Evolutionary conservation across 2,797 vertebrate species (phyloP).

Genomic region (Oceanodroma leucorhoa): DNA sequence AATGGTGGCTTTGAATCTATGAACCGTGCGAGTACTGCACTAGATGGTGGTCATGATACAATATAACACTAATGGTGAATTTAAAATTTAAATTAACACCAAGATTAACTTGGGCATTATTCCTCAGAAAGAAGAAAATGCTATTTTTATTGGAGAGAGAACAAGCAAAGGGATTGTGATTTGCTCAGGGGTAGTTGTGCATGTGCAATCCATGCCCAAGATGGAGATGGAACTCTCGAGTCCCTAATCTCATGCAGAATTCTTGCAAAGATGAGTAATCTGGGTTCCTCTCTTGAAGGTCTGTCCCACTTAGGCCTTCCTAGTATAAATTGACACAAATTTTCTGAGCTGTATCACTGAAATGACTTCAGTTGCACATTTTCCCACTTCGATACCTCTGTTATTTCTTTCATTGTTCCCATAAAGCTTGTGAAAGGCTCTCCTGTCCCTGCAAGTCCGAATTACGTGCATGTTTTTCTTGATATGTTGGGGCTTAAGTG

Average conservation of each 20-base stretch:
- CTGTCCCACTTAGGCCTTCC: neutral
- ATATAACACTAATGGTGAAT: neutral
- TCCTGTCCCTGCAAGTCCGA: neutral
- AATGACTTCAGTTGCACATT: neutral
- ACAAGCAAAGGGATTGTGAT: neutral
- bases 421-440: neutral
- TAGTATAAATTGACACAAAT: neutral
- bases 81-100: neutral
- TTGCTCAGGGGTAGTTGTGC: neutral
- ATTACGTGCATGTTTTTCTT: neutral
- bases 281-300: neutral
- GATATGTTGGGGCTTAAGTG: neutral
- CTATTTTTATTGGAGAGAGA: neutral
- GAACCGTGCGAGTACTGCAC: neutral
- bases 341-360: neutral
- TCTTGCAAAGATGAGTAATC: neutral
- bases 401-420: neutral
- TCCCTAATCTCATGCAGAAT: neutral
- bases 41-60: accelerated
- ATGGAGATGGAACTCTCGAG: accelerated
- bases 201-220: neutral
- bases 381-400: neutral
- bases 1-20: neutral
- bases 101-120: neutral
- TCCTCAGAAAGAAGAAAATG: neutral